Evolutionary conservation across 1,140 invertebrate genomes (phyloP).

Genomic region (Drosophila parvula): DNA sequence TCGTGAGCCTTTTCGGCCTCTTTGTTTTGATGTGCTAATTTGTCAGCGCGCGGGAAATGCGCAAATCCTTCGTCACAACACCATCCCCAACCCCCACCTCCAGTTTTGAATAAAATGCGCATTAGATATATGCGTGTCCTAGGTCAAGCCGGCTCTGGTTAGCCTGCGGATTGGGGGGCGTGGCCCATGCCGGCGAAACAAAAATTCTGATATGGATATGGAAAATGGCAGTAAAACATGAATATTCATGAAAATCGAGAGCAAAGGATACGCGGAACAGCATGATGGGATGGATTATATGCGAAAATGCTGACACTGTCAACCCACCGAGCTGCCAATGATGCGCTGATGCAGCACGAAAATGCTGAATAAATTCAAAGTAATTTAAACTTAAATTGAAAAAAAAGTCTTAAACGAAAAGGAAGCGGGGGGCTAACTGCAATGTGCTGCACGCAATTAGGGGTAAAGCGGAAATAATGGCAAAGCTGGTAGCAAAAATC

Average conservation of each 20-base stretch:
- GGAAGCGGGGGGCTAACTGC: background rate
- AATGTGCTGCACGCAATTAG: conserved; percentile 19
- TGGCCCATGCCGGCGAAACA: conserved; percentile 6
- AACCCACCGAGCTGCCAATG: conserved; percentile 15
- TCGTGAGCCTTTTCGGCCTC: conserved; percentile 48
- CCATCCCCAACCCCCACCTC: background rate
- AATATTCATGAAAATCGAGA: conserved; percentile 34
- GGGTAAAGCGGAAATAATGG: conserved; percentile 14
- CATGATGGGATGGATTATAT: conserved; percentile 33
- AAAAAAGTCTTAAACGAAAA: background rate
- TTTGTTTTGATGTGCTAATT: conserved; percentile 80
- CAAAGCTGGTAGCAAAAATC: background rate
- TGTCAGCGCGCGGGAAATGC: conserved; percentile 61
- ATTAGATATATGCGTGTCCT: conserved; percentile 72
- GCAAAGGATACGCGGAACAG: background rate
- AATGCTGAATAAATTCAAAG: conserved; percentile 31
- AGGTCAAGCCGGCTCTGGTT: conserved; percentile 64
- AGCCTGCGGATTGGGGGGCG: conserved; percentile 12
- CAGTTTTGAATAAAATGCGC: conserved; percentile 55
- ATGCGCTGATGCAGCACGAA: conserved; percentile 41
- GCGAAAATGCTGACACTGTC: conserved; percentile 40
- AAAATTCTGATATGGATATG: conserved; percentile 23
- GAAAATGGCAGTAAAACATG: conserved; percentile 24
- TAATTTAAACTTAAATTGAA: conserved; percentile 47
- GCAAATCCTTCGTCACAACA: conserved; percentile 20